A percentile compares a stretch with the other conserved stretches of the same genome.
phyloP scores from a whole-genome alignment of 2,113 vertebrate species.

The Hyperopisus bebe region DNA sequence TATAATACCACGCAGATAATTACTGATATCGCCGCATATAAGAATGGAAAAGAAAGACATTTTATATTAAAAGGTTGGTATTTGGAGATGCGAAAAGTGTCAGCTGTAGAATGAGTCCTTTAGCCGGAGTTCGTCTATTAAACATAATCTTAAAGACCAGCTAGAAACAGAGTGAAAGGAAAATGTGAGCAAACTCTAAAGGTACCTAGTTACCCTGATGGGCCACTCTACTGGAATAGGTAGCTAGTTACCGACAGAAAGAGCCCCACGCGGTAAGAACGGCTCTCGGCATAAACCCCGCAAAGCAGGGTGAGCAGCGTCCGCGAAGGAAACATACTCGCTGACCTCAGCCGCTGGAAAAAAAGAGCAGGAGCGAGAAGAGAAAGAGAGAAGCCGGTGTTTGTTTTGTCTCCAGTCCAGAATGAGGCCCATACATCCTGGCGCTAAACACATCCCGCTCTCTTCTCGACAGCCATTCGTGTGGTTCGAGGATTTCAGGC shows the following conservation, averaged over 20 bases:
- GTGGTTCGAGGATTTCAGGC: not conserved
- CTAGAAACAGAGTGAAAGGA: not conserved
- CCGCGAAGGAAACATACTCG: not conserved
- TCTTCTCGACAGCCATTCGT: not conserved
- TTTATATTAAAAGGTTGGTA: not conserved
- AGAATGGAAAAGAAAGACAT: not conserved
- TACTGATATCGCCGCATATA: not conserved
- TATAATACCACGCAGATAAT: not conserved
- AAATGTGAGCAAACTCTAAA: not conserved
- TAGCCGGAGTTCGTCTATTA: not conserved
- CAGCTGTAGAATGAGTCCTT: not conserved
- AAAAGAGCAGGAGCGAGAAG: not conserved
- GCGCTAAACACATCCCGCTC: not conserved
- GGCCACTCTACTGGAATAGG: not conserved
- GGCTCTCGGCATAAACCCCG: not conserved
- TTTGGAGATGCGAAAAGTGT: not conserved
- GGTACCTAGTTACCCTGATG: not conserved
- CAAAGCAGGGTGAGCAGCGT: not conserved
- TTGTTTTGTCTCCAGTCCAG: not conserved
- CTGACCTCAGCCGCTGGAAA: not conserved
- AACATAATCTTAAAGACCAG: not conserved
- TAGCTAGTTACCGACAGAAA: not conserved
- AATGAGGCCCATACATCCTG: not conserved
- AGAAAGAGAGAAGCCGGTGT: not conserved
- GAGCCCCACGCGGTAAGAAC: not conserved